Evolutionary conservation across 1,140 invertebrate genomes (phyloP), one percentile per base, ranked within the genome.

Genomic region (Tyrophagus putrescentiae): DNA sequence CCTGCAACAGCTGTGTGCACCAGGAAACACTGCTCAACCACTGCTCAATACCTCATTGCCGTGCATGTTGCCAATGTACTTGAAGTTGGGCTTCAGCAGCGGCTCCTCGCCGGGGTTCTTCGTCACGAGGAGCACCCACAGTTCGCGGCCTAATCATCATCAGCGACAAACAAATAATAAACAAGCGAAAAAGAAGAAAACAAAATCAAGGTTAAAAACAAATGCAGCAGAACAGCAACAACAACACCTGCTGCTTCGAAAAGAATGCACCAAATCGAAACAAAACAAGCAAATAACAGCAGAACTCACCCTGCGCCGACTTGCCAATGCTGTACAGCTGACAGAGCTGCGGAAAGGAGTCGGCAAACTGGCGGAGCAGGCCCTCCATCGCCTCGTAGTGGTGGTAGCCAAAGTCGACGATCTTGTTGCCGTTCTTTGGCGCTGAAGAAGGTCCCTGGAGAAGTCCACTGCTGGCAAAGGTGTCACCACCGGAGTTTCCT

Each of bases 41-140:
- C n/a, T n/a, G n/a, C n/a, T n/a, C n/a, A n/a, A n/a, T 57, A 70
- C 69, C 61, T 70, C 67, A 62, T 68, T 70, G 31, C 87, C 69
- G 39, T 70, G 69, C 67, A 70, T 70, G 57, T 70, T 69, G 9
- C 62, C 69, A 5, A 70, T 61, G 50, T 70, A 69, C 60, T 67
- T 68, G 1, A 69, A 64, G 69, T 92, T 85, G 3, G 88, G 88
- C 68, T 88, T 88, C 34, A 87, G 83, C 62, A 93, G 81, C 81
- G 87, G 87, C 71, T 89, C 89, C 71, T 87, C 87, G 71, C 84
- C 84, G 0, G 83, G 89, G 39, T 82, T 90, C 36, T 82, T 81
- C 0, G 88, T 87, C 18, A 96, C 84, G 45, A 94, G 87, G 81
- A 95, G 83, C 27, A 94, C 90, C 90, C 90, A 95, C 16, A 96